Evolutionary conservation across 35 echinoderm and acorn worm species (phyloP).

Genomic region (Apostichopus parvimensis): DNA sequence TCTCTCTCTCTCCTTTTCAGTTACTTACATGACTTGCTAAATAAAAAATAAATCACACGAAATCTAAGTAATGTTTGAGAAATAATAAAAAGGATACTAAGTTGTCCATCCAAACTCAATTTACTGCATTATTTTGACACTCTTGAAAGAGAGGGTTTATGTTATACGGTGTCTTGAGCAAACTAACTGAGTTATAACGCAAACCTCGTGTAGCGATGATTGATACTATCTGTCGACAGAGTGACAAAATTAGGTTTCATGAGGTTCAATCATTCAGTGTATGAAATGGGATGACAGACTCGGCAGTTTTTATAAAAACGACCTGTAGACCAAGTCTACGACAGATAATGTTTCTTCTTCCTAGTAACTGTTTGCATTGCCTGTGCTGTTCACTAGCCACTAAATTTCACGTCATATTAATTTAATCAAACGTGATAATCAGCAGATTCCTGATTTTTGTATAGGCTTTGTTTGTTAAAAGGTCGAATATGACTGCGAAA

Average conservation of each 20-base stretch:
- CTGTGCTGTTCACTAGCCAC: neutral
- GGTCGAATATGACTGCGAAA: neutral
- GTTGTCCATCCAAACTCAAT: neutral
- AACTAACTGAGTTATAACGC: neutral
- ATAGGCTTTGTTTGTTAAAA: neutral
- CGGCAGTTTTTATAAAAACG: neutral
- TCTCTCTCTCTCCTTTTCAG: neutral
- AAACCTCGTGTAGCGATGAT: neutral
- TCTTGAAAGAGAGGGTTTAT: neutral
- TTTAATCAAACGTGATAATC: neutral
- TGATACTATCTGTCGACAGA: neutral
- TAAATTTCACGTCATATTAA: neutral
- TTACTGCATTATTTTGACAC: neutral
- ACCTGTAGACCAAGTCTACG: neutral
- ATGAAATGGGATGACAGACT: neutral
- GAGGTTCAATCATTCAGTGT: neutral
- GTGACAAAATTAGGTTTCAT: conserved; percentile 10
- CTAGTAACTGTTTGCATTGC: too few relatives aligned
- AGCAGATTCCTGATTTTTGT: neutral
- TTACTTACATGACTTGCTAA: neutral
- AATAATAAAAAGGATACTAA: too few relatives aligned
- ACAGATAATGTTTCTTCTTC: neutral
- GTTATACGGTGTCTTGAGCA: neutral
- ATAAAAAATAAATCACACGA: neutral
- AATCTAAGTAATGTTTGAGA: neutral